phyloP scores from a whole-genome alignment of 1,140 invertebrate species.

The Archivesica marissinica region DNA sequence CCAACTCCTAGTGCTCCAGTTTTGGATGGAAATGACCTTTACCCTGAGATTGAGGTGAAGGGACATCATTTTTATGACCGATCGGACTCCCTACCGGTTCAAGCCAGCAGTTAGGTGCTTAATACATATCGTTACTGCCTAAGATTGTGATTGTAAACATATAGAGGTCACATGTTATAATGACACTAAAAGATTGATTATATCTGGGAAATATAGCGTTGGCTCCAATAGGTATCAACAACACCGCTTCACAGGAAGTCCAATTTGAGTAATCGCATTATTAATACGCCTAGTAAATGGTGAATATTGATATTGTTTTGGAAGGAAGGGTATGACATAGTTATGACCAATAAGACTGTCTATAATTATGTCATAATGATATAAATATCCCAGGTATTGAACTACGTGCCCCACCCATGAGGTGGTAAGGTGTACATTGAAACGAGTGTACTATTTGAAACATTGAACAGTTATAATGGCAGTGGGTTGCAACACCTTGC shows the following conservation, averaged over 20 bases:
- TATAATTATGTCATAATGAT: too few relatives aligned
- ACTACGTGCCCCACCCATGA: too few relatives aligned
- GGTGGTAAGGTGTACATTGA: too few relatives aligned
- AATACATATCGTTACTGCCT: constrained; percentile 27
- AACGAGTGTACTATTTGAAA: too few relatives aligned
- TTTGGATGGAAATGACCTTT: constrained; percentile 11
- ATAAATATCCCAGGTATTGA: too few relatives aligned
- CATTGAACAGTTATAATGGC: too few relatives aligned
- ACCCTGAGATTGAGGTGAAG: constrained; percentile 55
- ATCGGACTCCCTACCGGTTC: constrained; percentile 45
- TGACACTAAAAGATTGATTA: neutral
- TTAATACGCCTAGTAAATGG: neutral
- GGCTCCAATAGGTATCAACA: neutral
- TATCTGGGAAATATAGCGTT: neutral
- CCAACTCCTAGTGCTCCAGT: constrained; percentile 60
- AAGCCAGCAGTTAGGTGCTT: constrained; percentile 53
- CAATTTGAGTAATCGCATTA: neutral
- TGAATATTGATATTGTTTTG: neutral
- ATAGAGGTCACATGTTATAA: neutral
- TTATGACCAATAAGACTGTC: too few relatives aligned
- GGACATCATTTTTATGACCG: constrained; percentile 58
- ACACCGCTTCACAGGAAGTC: neutral
- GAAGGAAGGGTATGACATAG: too few relatives aligned
- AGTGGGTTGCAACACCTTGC: too few relatives aligned
- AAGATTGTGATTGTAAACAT: neutral